A percentile compares a stretch with the other conserved stretches of the same genome.
phyloP scores from a whole-genome alignment of 1,140 invertebrate genomes.

The Bemisia tabaci region DNA sequence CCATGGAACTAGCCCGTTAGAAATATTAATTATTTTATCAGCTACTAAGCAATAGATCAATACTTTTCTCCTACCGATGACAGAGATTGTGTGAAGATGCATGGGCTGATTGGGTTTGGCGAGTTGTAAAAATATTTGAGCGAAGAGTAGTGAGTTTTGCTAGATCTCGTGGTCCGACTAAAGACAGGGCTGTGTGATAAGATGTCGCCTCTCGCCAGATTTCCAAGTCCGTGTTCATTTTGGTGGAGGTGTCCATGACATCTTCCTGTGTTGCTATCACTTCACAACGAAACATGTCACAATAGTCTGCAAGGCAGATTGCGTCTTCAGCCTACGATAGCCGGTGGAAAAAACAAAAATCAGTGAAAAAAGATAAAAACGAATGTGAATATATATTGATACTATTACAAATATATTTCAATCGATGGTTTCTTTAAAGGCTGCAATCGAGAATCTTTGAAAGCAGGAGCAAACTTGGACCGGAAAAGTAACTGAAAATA shows the following conservation, averaged over 20 bases:
- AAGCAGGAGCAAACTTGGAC: too few species aligned
- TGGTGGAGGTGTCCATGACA: slow-evolving; percentile 23
- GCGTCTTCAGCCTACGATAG: slow-evolving; percentile 65
- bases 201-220: slow-evolving; percentile 53
- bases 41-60: too few species aligned
- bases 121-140: neutral
- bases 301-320: slow-evolving; percentile 83
- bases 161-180: slow-evolving; percentile 31
- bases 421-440: too few species aligned
- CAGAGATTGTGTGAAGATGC: neutral
- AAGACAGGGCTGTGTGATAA: slow-evolving; percentile 47
- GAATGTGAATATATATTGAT: too few species aligned
- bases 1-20: too few species aligned
- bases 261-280: slow-evolving; percentile 51
- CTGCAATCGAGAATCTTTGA: too few species aligned
- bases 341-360: slow-evolving; percentile 13
- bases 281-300: slow-evolving; percentile 89
- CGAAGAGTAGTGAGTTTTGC: neutral
- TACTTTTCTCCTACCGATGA: neutral
- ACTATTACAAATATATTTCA: too few species aligned
- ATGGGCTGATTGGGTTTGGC: neutral
- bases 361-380: too few species aligned
- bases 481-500: too few species aligned
- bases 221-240: slow-evolving; percentile 56
- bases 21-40: too few species aligned